Evolutionary conservation across 1,140 invertebrate genomes (phyloP).

Genomic region (Ostrea denselamellosa): DNA sequence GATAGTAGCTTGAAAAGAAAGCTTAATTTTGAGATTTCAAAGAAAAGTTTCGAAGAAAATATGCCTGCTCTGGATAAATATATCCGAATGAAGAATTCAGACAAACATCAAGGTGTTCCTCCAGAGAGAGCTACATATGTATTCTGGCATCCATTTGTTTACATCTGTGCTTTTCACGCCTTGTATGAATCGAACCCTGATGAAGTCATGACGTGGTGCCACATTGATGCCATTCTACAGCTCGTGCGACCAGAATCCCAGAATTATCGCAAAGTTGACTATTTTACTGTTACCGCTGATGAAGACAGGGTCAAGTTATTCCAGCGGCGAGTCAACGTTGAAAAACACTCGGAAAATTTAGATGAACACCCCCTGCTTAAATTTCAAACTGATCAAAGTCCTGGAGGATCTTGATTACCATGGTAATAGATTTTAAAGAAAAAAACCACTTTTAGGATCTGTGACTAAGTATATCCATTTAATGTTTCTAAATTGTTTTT

Average conservation of each 20-base stretch:
- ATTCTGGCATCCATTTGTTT: conserved; percentile 14
- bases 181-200: background rate
- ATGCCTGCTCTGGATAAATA: background rate
- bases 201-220: background rate
- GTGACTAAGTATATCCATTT: too few relatives aligned
- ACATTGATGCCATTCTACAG: background rate
- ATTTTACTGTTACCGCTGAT: background rate
- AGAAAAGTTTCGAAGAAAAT: background rate
- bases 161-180: conserved; percentile 15
- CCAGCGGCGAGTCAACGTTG: background rate
- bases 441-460: too few relatives aligned
- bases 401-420: background rate
- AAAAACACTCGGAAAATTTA: background rate
- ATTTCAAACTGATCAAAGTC: background rate
- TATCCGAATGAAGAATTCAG: conserved; percentile 6
- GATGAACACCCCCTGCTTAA: background rate
- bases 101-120: background rate
- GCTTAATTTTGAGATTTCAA: background rate
- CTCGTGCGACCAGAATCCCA: background rate
- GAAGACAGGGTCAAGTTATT: background rate
- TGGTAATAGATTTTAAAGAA: too few relatives aligned
- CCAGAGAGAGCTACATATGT: background rate
- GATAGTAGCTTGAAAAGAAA: background rate
- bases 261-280: background rate
- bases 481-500: too few relatives aligned